A percentile compares a stretch with the other conserved stretches of the same genome.
Conservation (phyloP, 2,797 vertebrate genomes). For the Esox masquinongy region DNA sequence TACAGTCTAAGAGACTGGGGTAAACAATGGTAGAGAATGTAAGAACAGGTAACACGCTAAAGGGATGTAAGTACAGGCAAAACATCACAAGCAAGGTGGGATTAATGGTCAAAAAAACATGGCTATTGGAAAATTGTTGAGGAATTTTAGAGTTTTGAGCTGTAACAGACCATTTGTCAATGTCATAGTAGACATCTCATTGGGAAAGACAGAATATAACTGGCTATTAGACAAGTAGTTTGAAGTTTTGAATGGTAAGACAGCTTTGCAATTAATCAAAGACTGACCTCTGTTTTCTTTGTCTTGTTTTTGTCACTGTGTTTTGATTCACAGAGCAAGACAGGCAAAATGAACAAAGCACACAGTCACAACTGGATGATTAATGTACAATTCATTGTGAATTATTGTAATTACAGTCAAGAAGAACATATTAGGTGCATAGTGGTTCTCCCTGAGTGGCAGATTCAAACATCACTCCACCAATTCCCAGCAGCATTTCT, state of each 20-base stretch:
- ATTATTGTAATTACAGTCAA: conserved; percentile 45
- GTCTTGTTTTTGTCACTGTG: conserved; percentile 20
- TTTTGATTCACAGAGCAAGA: conserved; percentile 41
- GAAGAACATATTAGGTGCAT: conserved; percentile 33
- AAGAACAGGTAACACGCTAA: conserved; percentile 31
- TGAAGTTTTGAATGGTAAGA: background rate
- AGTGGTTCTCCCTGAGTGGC: conserved; percentile 34
- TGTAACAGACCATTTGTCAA: background rate
- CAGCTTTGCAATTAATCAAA: background rate
- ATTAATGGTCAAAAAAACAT: background rate
- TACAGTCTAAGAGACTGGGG: conserved; percentile 43
- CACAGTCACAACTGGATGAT: background rate
- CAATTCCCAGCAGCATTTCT: conserved; percentile 48
- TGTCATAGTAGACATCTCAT: background rate
- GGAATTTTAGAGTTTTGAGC: background rate
- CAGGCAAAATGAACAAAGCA: conserved; percentile 38
- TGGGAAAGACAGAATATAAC: background rate
- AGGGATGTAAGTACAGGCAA: conserved; percentile 27
- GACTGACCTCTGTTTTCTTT: background rate
- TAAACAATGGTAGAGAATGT: conserved; percentile 33
- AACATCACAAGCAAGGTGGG: conserved; percentile 11
- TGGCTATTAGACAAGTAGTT: background rate
- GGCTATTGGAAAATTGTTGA: background rate
- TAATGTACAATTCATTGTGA: conserved; percentile 32
- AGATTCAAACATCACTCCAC: conserved; percentile 38